Base-by-base conservation (phyloP, 2,888 invertebrate species). In the Tryphoninae sp. region DNA sequence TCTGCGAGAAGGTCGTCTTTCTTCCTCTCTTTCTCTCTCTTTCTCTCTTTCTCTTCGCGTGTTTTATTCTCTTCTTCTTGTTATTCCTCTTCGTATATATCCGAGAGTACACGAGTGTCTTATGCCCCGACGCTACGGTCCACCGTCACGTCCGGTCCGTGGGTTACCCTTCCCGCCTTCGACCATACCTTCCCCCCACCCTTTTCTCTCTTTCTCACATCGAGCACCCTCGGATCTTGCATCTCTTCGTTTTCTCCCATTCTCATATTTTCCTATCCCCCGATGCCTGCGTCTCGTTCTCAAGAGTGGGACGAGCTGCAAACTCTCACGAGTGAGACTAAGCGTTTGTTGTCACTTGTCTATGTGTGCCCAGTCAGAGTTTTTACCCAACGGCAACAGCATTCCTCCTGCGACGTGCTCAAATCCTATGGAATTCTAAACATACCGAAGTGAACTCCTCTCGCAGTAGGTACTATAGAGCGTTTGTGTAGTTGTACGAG, bases 101-200 rank as follows among this genome's bases (percentile, higher is more conserved):
- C 64, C 74, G 9, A n/a, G 68, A 74, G 78, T 80, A 64, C 81
- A 40, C 69, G 58, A 82, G 62, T 75, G 68, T 82, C 72, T 75
- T 76, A 51, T 79, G 22, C 71, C 68, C 51, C 68, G 58, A 77
- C 49, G 45, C 68, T 58, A 62, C 26, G 62, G 74, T 81, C 65
- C 53, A 78, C 74, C 74, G 74, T 81, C 78, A 74, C 71, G 74
- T 78, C 65, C 74, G 69, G 64, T 71, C 58, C 58, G 33, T 69
- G 59, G 74, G 13, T 77, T 58, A 77, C 33, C 51, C 62, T 33
- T 7, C 49, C 49, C 13, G 6, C 22, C 11, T 40, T 59, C 61
- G n/a, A 42, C 45, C 49, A n/a, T 51, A 22, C 58, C 55, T n/a
- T 61, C 13, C 26, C 45, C 42, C 8, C 6, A 6, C 33, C 33